Conservation (phyloP, 2,797 vertebrate genomes). For the Zenarchopterus dispar region DNA sequence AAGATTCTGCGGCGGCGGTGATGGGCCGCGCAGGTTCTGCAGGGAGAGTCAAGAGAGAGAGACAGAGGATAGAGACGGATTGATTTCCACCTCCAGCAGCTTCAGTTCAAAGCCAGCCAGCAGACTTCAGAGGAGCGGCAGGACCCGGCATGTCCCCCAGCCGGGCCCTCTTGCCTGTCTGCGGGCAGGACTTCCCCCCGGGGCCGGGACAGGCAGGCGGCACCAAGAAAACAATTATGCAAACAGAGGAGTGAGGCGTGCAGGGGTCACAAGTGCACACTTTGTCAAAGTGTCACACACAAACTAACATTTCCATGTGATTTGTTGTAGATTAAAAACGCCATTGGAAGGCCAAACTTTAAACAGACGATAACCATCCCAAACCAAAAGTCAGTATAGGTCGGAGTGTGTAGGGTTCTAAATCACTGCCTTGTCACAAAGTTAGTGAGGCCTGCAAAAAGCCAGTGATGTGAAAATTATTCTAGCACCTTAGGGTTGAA, state of each 20-base stretch:
- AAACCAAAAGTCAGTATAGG: neutral
- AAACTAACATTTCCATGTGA: neutral
- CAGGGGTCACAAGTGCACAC: constrained; percentile 46
- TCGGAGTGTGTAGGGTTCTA: constrained; percentile 21
- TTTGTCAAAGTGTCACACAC: constrained; percentile 7
- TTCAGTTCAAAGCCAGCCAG: constrained; percentile 80
- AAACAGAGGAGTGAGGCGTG: constrained; percentile 53
- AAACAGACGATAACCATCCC: neutral
- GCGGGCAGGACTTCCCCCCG: constrained; percentile 82
- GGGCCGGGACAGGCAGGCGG: constrained; percentile 77
- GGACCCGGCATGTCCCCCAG: constrained; percentile 80
- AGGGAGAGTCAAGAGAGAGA: constrained; percentile 33
- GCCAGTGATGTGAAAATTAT: constrained; percentile 38
- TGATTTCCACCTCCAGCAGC: constrained; percentile 81
- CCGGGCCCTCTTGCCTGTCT: constrained; percentile 77
- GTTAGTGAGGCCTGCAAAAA: constrained; percentile 24
- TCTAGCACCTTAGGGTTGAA: constrained; percentile 50
- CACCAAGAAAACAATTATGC: constrained; percentile 80
- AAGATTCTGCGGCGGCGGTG: constrained; percentile 61
- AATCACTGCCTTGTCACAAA: constrained; percentile 27
- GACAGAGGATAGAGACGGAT: constrained; percentile 62
- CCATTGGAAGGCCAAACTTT: neutral
- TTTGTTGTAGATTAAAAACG: neutral
- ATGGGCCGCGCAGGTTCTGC: constrained; percentile 54
- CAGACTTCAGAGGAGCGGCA: constrained; percentile 82